These are phyloP conservation scores for Baccha elongata DNA, from an alignment of 2,888 invertebrate species.

Conservation along the genomic window DNA sequence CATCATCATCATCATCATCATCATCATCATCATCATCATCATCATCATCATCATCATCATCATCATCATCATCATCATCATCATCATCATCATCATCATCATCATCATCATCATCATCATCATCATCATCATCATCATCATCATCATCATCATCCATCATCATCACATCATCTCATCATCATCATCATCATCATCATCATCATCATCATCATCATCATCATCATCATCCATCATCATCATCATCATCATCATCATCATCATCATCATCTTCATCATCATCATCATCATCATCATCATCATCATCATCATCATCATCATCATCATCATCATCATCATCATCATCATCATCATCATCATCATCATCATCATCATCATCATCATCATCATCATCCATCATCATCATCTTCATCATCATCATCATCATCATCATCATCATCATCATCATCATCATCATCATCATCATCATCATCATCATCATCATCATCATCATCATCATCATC, in stretches of 20 bases:
- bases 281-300: slow-evolving; percentile 7
- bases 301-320: slow-evolving; percentile 7
- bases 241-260: slow-evolving; percentile 27
- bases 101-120: too few relatives aligned
- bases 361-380: slow-evolving; percentile 10
- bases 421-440: slow-evolving; percentile 10
- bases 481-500: slow-evolving; percentile 75
- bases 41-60: too few relatives aligned
- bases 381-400: too few relatives aligned
- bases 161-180: too few relatives aligned
- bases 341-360: slow-evolving; percentile 6
- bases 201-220: too few relatives aligned
- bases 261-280: not conserved
- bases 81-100: too few relatives aligned
- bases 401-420: slow-evolving; percentile 7
- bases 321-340: slow-evolving; percentile 4
- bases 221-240: too few relatives aligned
- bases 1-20: too few relatives aligned
- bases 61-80: slow-evolving; percentile 10
- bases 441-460: slow-evolving; percentile 2
- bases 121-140: too few relatives aligned
- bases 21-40: too few relatives aligned
- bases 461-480: slow-evolving; percentile 75
- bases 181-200: too few relatives aligned
- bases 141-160: too few relatives aligned